A percentile compares a stretch with the other conserved stretches of the same genome.
phyloP scores from a whole-genome alignment of 2,888 invertebrate species.

The Mechanitis mazaeus region DNA sequence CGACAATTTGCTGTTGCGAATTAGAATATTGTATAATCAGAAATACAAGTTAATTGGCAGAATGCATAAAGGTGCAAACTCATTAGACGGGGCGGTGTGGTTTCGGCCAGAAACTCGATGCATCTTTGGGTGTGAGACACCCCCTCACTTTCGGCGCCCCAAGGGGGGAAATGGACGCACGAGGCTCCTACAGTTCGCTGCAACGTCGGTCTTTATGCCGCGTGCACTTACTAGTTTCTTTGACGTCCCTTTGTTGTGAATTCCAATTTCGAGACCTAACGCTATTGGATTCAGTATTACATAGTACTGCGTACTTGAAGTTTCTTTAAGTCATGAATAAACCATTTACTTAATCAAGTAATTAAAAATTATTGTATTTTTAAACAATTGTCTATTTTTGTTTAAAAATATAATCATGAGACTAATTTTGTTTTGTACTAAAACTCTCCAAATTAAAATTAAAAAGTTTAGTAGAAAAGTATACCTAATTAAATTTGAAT shows the following conservation, averaged over 20 bases:
- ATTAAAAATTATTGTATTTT: background rate
- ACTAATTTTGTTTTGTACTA: too few species aligned
- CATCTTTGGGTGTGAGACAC: slow-evolving; percentile 70
- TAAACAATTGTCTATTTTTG: too few species aligned
- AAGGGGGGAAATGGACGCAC: slow-evolving; percentile 71
- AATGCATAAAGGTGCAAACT: slow-evolving; percentile 58
- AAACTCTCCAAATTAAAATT: too few species aligned
- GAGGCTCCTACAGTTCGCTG: slow-evolving; percentile 59
- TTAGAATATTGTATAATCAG: slow-evolving; percentile 31
- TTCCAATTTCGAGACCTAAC: slow-evolving; percentile 65
- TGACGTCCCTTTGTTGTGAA: slow-evolving; percentile 69
- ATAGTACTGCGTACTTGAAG: slow-evolving; percentile 27
- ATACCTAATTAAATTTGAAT: too few species aligned
- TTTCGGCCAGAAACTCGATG: slow-evolving; percentile 71
- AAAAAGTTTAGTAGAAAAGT: too few species aligned
- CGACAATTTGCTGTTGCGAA: slow-evolving; percentile 28
- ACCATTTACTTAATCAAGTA: background rate
- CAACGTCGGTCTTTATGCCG: slow-evolving; percentile 68
- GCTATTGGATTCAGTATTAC: slow-evolving; percentile 38
- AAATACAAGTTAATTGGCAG: slow-evolving; percentile 32
- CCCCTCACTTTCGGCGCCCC: slow-evolving; percentile 39
- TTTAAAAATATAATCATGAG: too few species aligned
- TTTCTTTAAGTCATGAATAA: slow-evolving; percentile 13
- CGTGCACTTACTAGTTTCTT: slow-evolving; percentile 74
- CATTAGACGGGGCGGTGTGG: slow-evolving; percentile 66